Evolutionary conservation across 2,797 vertebrate species (phyloP).

Genomic region (Neostethus bicornis): DNA sequence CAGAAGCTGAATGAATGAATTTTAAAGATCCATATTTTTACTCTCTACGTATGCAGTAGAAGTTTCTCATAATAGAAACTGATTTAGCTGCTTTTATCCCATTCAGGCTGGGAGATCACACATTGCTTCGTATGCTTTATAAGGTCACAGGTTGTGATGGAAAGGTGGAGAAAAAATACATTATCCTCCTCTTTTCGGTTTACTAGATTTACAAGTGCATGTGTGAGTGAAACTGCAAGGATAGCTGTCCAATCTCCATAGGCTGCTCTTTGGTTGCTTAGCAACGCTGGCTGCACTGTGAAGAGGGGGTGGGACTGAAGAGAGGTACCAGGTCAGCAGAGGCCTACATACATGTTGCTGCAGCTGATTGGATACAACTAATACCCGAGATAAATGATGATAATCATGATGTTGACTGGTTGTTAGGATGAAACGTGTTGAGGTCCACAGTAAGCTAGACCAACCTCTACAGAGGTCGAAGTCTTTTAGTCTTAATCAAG

Average conservation of each 20-base stretch:
- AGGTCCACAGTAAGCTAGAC: conserved; percentile 14
- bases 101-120: conserved; percentile 1
- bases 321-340: conserved; percentile 63
- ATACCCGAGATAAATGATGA: conserved; percentile 52
- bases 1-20: too few relatives aligned
- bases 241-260: conserved; percentile 43
- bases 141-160: conserved; percentile 35
- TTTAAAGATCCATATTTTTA: too few relatives aligned
- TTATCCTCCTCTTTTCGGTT: conserved; percentile 58
- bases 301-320: conserved; percentile 65
- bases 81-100: conserved; percentile 26
- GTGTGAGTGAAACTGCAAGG: conserved; percentile 24
- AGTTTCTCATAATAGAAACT: conserved; percentile 15
- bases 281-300: conserved; percentile 65
- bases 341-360: conserved; percentile 53
- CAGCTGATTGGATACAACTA: conserved; percentile 47
- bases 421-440: conserved; percentile 17
- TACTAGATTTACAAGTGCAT: conserved; percentile 43
- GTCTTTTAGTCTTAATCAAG: conserved; percentile 13
- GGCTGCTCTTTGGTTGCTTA: conserved; percentile 75
- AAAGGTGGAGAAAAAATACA: conserved; percentile 48
- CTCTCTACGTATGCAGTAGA: too few relatives aligned
- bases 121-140: conserved; percentile 29
- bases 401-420: conserved; percentile 41
- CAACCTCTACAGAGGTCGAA: background rate